phyloP scores from a whole-genome alignment of 2,888 invertebrate genomes.

The Amblyjoppa proteus region DNA sequence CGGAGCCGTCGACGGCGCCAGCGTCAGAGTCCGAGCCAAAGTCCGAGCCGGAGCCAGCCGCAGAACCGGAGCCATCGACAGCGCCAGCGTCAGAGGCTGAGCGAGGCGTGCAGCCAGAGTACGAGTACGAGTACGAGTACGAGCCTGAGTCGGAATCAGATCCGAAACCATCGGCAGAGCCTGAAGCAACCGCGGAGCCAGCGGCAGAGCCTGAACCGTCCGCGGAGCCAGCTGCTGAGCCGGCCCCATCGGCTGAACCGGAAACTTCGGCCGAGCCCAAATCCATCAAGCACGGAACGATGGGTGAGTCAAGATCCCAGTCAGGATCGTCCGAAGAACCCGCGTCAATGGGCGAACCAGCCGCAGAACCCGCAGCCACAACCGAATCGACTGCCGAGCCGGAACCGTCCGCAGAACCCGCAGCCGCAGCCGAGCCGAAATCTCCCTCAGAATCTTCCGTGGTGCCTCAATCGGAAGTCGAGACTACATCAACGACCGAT shows the following conservation, averaged over 20 bases:
- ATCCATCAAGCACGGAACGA: slow-evolving; percentile 55
- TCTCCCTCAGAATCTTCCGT: slow-evolving; percentile 31
- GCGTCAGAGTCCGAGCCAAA: slow-evolving; percentile 67
- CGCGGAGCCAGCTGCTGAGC: slow-evolving; percentile 59
- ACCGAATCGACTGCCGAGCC: slow-evolving; percentile 69
- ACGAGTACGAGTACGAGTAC: slow-evolving; percentile 61
- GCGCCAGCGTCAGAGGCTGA: slow-evolving; percentile 69
- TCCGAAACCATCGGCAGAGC: slow-evolving; percentile 70
- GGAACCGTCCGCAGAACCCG: slow-evolving; percentile 13
- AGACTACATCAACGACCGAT: neutral
- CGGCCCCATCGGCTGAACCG: slow-evolving; percentile 66
- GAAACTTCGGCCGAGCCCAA: slow-evolving; percentile 68
- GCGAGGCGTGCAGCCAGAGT: slow-evolving; percentile 66
- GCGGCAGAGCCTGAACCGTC: slow-evolving; percentile 63
- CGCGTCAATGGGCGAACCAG: slow-evolving; percentile 61
- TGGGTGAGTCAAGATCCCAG: slow-evolving; percentile 68
- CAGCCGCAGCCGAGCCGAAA: slow-evolving; percentile 54
- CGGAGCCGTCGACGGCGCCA: slow-evolving; percentile 74
- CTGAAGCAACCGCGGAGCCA: slow-evolving; percentile 74
- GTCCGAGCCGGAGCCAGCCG: slow-evolving; percentile 66
- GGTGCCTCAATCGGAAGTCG: neutral
- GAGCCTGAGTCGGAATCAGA: slow-evolving; percentile 60
- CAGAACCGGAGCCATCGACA: slow-evolving; percentile 68
- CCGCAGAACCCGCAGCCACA: slow-evolving; percentile 44
- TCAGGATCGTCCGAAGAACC: slow-evolving; percentile 31